Evolutionary conservation across 2,888 invertebrate species (phyloP), one percentile per base, ranked within the genome.

Genomic region (Drosophila pegasa): DNA sequence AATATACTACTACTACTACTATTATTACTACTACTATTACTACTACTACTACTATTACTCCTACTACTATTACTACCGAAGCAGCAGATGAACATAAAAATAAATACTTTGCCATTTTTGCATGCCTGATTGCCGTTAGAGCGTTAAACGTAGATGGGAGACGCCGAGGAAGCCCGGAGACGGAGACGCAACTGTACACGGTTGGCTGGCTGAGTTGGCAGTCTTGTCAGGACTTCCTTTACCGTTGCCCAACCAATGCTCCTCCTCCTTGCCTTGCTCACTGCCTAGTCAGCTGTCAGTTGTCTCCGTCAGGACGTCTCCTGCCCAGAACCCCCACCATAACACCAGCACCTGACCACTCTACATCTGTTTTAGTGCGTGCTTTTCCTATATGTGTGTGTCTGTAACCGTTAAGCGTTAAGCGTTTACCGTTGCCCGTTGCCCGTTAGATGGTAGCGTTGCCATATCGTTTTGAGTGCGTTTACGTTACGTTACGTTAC

Each of bases 401-500:
- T 59, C 29, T 71, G 58, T 64, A 51, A 7, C 22, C 52, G 59
- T 62, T 72, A 12, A 29, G 47, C 41, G 65, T 71, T 71, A 6
- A n/a, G 38, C 41, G 70, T 63, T 58, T 10, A 9, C 41, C 52
- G 75, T 60, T 68, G 20, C 9, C 14, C 55, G 64, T 71, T 71
- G 43, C 12, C 38, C 60, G 45, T 63, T 71, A 63, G 71, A 71
- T 41, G 71, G 51, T 67, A 63, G 73, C 75, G 74, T 75, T 73
- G 69, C 78, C 78, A 69, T 61, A 69, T 60, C 78, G 69, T 68
- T 75, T 75, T 58, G 55, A 54, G 63, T 64, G 63, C 72, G 62
- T 57, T 80, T 60, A 52, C 75, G 80, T 78, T 80, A 83, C 78
- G 79, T 77, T 64, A 55, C 52, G 27, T 48, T 20, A 33, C 72